Evolutionary conservation across 2,113 vertebrate genomes (phyloP).

Genomic region (Alces alces): DNA sequence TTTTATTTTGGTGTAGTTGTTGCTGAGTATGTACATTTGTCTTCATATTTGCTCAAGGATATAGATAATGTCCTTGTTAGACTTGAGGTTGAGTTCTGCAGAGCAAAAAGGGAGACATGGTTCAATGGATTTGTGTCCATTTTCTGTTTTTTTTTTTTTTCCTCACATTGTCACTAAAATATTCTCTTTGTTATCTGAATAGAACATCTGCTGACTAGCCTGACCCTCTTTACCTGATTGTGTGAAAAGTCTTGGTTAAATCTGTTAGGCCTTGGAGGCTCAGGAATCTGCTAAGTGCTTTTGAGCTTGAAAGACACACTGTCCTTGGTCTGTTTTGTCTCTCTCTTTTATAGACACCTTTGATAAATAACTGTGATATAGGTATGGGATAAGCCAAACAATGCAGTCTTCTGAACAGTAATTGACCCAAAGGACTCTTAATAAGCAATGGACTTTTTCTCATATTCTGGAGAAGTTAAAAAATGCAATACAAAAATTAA

Average conservation of each 20-base stretch:
- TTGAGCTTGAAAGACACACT: conserved; percentile 89
- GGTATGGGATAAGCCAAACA: conserved; percentile 32
- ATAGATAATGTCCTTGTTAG: conserved; percentile 59
- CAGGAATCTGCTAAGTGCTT: conserved; percentile 90
- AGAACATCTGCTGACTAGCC: conserved; percentile 79
- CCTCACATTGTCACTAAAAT: conserved; percentile 97
- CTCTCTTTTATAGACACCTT: conserved; percentile 69
- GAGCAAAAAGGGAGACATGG: conserved; percentile 78
- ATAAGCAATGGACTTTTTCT: conserved; percentile 59
- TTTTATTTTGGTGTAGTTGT: conserved; percentile 54
- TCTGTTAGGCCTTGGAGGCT: conserved; percentile 88
- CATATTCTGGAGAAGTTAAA: background rate
- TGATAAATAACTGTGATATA: conserved; percentile 65
- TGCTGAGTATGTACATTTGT: conserved; percentile 41
- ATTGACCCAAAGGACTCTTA: conserved; percentile 29
- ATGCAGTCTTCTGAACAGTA: conserved; percentile 18
- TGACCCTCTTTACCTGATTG: conserved; percentile 89
- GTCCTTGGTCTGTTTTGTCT: conserved; percentile 91
- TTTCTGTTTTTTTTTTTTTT: conserved; percentile 83
- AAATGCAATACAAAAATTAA: background rate
- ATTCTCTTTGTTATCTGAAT: conserved; percentile 89
- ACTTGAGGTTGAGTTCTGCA: conserved; percentile 45
- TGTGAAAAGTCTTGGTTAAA: conserved; percentile 95
- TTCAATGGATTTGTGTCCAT: conserved; percentile 86
- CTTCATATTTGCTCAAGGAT: conserved; percentile 63